Percentiles rank a stretch among this genome's conserved stretches.
Evolutionary conservation across 2,797 vertebrate species (phyloP).

Genomic region (Lophura swinhoii): DNA sequence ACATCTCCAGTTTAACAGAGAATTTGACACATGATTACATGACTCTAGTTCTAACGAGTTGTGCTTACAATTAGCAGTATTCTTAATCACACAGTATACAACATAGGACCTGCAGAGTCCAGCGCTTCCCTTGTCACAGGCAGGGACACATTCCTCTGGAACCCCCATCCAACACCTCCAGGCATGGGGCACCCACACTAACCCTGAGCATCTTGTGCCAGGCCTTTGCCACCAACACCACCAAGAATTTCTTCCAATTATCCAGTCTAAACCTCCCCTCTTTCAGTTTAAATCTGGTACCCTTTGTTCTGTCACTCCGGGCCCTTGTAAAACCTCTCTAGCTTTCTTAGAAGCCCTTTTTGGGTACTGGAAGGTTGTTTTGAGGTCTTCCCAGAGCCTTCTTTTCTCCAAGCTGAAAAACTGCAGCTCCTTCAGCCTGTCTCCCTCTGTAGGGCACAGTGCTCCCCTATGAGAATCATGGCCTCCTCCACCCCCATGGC

Average conservation of each 20-base stretch:
- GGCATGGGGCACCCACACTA: too few relatives aligned
- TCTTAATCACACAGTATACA: background rate
- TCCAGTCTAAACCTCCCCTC: too few relatives aligned
- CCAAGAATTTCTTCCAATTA: too few relatives aligned
- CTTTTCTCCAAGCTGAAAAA: too few relatives aligned
- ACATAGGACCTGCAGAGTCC: background rate
- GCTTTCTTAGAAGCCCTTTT: background rate
- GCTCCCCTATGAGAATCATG: background rate
- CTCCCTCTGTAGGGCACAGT: background rate
- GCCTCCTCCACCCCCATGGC: background rate
- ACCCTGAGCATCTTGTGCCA: too few relatives aligned
- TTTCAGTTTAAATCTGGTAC: background rate
- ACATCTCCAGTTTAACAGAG: background rate
- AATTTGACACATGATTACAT: accelerated
- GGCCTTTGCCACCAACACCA: too few relatives aligned
- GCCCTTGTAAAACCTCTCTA: too few relatives aligned
- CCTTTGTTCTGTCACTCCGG: background rate
- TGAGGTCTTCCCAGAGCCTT: background rate
- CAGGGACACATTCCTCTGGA: background rate
- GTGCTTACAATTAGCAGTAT: background rate
- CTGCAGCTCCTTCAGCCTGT: too few relatives aligned
- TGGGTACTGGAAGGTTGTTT: background rate
- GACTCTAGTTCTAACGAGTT: background rate
- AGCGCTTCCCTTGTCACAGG: background rate
- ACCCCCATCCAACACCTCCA: background rate